These are phyloP conservation scores for Doryteuthis pealeii DNA, from an alignment of 1,140 invertebrate species.

Conservation along the genomic window DNA sequence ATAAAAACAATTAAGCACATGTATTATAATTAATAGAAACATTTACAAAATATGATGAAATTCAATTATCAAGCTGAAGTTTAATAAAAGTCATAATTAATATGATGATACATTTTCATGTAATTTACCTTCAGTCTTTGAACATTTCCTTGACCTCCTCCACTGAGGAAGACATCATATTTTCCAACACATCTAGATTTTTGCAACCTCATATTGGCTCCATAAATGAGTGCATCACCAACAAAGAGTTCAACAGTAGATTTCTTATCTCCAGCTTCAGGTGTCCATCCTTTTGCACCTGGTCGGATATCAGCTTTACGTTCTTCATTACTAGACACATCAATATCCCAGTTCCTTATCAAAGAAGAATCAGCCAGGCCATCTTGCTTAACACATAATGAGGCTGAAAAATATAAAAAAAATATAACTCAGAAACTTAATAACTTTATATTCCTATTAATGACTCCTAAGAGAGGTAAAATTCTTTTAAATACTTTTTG, in stretches of 20 bases:
- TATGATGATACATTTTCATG: too few species aligned
- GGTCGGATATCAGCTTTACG: neutral
- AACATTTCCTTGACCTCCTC: neutral
- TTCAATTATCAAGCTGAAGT: too few species aligned
- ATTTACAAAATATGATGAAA: too few species aligned
- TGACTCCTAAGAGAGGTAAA: too few species aligned
- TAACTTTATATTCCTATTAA: too few species aligned
- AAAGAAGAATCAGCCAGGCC: neutral
- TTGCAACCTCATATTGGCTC: neutral
- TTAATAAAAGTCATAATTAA: too few species aligned
- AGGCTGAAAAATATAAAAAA: neutral
- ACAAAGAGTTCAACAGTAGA: neutral
- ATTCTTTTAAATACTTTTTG: too few species aligned
- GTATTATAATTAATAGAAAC: too few species aligned
- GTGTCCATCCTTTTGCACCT: neutral
- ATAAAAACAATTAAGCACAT: too few species aligned
- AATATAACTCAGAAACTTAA: too few species aligned
- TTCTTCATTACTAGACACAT: slow-evolving; percentile 8
- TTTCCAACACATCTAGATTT: neutral
- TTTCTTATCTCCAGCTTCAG: slow-evolving; percentile 1
- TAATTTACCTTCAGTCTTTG: neutral
- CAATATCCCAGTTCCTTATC: neutral
- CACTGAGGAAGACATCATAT: neutral
- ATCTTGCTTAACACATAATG: neutral
- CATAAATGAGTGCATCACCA: neutral